These are phyloP conservation scores for Emydocephalus ijimae DNA, from an alignment of 2,113 vertebrate species.

Conservation along the genomic window DNA sequence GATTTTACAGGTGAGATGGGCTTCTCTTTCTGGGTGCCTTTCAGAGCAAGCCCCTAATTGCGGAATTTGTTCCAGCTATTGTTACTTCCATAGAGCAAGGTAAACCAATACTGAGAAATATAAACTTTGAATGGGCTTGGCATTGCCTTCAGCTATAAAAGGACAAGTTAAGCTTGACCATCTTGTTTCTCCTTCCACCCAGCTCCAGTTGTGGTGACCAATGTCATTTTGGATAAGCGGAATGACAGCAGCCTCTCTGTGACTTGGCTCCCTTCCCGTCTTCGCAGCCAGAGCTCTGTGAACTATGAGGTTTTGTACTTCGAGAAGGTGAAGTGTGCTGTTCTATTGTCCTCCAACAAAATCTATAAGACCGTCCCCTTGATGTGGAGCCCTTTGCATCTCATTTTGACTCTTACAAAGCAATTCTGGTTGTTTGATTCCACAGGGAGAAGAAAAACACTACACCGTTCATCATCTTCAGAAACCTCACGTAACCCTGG, in stretches of 20 bases:
- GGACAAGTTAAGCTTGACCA: constrained; percentile 8
- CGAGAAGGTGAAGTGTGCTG: constrained; percentile 54
- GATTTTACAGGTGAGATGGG: neutral
- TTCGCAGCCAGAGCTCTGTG: constrained; percentile 55
- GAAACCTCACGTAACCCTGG: constrained; percentile 70
- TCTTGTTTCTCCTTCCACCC: constrained; percentile 13
- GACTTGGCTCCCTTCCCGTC: constrained; percentile 58
- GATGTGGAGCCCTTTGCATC: neutral
- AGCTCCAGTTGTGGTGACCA: constrained; percentile 55
- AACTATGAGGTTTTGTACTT: constrained; percentile 68
- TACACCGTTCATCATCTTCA: constrained; percentile 68
- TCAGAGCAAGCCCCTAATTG: neutral
- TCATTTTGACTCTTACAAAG: neutral
- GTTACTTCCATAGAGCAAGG: neutral
- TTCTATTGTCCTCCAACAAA: neutral
- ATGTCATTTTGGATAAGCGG: constrained; percentile 40
- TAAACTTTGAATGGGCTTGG: neutral
- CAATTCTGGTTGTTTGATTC: neutral
- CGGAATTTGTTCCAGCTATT: neutral
- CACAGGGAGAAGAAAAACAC: constrained; percentile 70
- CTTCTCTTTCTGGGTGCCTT: neutral
- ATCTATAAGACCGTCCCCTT: neutral
- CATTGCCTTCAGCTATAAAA: neutral
- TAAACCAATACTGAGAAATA: neutral
- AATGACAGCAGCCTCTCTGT: constrained; percentile 66